phyloP scores from a whole-genome alignment of 2,113 vertebrate species.

The Tylochromis polylepis region DNA sequence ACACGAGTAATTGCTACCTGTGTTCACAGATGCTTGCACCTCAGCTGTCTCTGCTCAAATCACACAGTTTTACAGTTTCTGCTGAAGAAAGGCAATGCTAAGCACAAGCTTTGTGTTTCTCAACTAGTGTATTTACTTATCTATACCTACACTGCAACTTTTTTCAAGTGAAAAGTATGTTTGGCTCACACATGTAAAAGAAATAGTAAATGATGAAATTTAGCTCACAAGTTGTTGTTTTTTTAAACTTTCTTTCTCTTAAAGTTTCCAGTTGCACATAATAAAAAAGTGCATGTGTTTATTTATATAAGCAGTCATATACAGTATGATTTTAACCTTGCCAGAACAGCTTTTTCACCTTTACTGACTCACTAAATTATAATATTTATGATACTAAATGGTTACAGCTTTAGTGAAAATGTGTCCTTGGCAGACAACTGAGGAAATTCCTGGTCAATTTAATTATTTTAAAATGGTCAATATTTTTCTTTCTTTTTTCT shows the following conservation, averaged over 20 bases:
- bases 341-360: conserved; percentile 12
- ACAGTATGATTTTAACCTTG: not conserved
- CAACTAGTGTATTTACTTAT: not conserved
- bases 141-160: not conserved
- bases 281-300: not conserved
- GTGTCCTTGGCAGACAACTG: not conserved
- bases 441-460: not conserved
- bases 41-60: not conserved
- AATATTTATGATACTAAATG: conserved; percentile 16
- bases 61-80: not conserved
- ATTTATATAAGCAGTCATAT: conserved; percentile 12
- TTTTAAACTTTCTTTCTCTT: not conserved
- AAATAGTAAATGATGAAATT: not conserved
- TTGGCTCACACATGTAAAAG: not conserved
- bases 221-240: not conserved
- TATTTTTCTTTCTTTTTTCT: not conserved
- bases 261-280: not conserved
- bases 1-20: conserved; percentile 57
- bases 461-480: not conserved
- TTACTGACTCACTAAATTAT: not conserved
- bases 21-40: conserved; percentile 5
- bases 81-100: not conserved
- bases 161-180: not conserved
- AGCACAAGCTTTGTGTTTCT: not conserved
- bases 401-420: conserved; percentile 16